Evolutionary conservation across 1,140 invertebrate genomes (phyloP), one percentile per base, ranked within the genome.

Genomic region (Ylistrum balloti): DNA sequence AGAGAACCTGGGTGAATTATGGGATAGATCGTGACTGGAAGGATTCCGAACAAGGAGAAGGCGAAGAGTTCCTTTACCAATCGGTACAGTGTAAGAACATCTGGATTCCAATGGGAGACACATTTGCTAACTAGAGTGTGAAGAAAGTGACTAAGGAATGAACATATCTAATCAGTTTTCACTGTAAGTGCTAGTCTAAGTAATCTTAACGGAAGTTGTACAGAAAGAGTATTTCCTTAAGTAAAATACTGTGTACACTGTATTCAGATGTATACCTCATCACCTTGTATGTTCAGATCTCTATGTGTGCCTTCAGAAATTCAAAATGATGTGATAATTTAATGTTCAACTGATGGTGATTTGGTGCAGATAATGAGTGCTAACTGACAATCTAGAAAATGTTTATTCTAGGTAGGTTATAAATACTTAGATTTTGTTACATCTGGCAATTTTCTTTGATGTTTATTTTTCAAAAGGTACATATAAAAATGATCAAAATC

Each of bases 51-150:
- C 95, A 96, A 91, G 96, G 96, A 10, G 95, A 95, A 87, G 95
- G 96, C 3, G 96, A 96, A 90, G 96, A 97, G 91, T 96, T 96
- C 87, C 93, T 96, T 13, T 95, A 96, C 88, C 96, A 97, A 34
- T 94, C 96, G 0, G 95, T 95, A 15, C 96, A 96, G 88, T 93
- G 93, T 45, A 97, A 97, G 92, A 96, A 96, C 88, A 95, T 97
- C 86, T 97, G 96, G 96, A 94, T 97, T 7, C 96, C 96, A 74
- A 96, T 96, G 96, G 97, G 96, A 87, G 96, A 96, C 85, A 96
- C 96, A 34, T 97, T 96, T 95, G 97, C 96, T n/a, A 97, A 97
- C 93, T 97, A 92, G 93, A 87, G 20, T n/a, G 17, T 33, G 11
- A 0, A 7, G 41, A 22, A 28, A 22, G 87, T 20, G n/a, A 87